phyloP scores from a whole-genome alignment of 2,797 vertebrate genomes.

The Heliangelus exortis region DNA sequence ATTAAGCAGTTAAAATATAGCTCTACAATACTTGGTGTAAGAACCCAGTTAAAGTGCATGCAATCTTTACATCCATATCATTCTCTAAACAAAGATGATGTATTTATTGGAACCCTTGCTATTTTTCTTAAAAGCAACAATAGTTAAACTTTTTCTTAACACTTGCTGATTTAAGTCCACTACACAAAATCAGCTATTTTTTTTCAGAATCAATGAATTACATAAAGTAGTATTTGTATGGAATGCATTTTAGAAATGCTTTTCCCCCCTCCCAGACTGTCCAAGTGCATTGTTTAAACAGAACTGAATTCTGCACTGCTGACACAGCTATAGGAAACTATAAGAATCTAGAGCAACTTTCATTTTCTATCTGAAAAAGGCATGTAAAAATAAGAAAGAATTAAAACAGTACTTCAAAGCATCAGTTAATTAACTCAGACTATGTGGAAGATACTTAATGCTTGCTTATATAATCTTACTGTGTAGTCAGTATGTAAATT shows the following conservation, averaged over 20 bases:
- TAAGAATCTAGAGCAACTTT: not conserved
- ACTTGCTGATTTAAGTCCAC: conserved; percentile 9
- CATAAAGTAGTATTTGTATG: not conserved
- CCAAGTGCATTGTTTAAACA: not conserved
- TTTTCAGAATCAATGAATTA: conserved; percentile 8
- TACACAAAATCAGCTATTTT: not conserved
- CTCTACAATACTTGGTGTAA: conserved; percentile 78
- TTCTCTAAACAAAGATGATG: conserved; percentile 53
- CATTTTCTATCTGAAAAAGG: not conserved
- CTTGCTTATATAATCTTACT: too few relatives aligned
- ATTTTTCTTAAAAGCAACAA: conserved; percentile 28
- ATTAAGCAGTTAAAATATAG: conserved; percentile 83
- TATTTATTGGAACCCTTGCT: conserved; percentile 16
- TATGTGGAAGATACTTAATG: fast-evolving
- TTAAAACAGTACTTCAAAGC: not conserved
- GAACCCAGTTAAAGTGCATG: conserved; percentile 52
- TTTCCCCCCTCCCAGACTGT: not conserved
- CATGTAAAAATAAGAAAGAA: not conserved
- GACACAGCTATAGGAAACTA: not conserved
- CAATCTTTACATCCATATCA: conserved; percentile 46
- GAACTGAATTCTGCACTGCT: not conserved
- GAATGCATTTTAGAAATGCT: not conserved
- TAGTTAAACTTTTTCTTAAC: conserved; percentile 21
- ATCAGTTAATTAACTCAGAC: not conserved
- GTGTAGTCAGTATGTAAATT: not conserved